phyloP scores from a whole-genome alignment of 2,888 invertebrate genomes.

The Acronicta psi region DNA sequence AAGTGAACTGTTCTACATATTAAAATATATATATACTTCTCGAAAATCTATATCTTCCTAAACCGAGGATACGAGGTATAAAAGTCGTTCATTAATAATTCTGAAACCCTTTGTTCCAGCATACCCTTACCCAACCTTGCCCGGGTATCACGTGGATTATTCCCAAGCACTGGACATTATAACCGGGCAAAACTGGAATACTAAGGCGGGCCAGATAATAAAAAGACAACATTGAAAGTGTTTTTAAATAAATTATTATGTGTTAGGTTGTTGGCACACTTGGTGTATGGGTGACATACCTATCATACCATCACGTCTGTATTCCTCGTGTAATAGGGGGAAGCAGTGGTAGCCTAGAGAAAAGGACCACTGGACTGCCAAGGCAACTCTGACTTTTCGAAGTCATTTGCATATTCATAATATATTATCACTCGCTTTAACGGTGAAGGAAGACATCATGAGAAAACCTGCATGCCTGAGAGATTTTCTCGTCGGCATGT shows the following conservation, averaged over 20 bases:
- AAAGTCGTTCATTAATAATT: constrained; percentile 42
- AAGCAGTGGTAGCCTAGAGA: too few species aligned
- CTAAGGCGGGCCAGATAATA: constrained; percentile 46
- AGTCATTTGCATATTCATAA: too few species aligned
- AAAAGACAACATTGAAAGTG: constrained; percentile 60
- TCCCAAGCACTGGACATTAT: constrained; percentile 26
- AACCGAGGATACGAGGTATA: constrained; percentile 14
- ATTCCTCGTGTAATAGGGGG: too few species aligned
- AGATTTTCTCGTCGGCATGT: too few species aligned
- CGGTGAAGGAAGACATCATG: too few species aligned
- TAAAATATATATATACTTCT: constrained; percentile 4
- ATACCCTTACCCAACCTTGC: constrained; percentile 1
- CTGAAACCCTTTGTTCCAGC: constrained; percentile 12
- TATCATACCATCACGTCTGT: too few species aligned
- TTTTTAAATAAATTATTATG: constrained; percentile 61
- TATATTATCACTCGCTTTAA: too few species aligned
- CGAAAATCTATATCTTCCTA: constrained; percentile 4
- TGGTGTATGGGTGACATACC: neutral
- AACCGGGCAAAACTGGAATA: constrained; percentile 40
- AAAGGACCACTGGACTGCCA: too few species aligned
- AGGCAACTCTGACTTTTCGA: too few species aligned
- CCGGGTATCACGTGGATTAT: constrained; percentile 26
- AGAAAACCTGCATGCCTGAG: too few species aligned
- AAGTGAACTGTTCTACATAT: neutral
- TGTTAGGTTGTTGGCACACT: constrained; percentile 23